phyloP scores from a whole-genome alignment of 2,113 vertebrate species.

The Xiphophorus couchianus region DNA sequence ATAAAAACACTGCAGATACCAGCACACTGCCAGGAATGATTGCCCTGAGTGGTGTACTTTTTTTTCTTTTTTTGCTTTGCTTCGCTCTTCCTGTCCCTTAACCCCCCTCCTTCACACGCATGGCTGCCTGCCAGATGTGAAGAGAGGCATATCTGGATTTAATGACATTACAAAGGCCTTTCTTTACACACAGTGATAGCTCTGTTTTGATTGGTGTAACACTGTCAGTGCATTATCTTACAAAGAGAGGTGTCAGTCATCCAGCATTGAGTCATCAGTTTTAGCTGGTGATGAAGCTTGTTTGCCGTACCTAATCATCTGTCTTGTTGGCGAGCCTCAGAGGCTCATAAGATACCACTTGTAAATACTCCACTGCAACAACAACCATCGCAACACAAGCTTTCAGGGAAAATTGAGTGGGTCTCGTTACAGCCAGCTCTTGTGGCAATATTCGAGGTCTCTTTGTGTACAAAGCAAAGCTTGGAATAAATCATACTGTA shows the following conservation, averaged over 20 bases:
- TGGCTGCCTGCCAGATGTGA: slow-evolving; percentile 98
- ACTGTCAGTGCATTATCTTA: slow-evolving; percentile 92
- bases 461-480: slow-evolving; percentile 73
- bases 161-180: slow-evolving; percentile 99
- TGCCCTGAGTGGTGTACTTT: slow-evolving; percentile 90
- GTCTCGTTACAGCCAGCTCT: slow-evolving; percentile 89
- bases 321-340: slow-evolving; percentile 92
- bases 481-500: slow-evolving; percentile 84
- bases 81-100: slow-evolving; percentile 70
- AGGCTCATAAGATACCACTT: slow-evolving; percentile 96
- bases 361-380: slow-evolving; percentile 91
- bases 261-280: slow-evolving; percentile 98
- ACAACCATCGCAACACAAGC: slow-evolving; percentile 92
- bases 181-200: slow-evolving; percentile 98
- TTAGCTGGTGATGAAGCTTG: slow-evolving; percentile 92
- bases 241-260: slow-evolving; percentile 98
- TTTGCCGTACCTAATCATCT: slow-evolving; percentile 98
- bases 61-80: slow-evolving; percentile 27
- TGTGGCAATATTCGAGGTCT: slow-evolving; percentile 90
- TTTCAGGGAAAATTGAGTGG: slow-evolving; percentile 93
- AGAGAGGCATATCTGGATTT: slow-evolving; percentile 95
- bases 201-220: slow-evolving; percentile 96
- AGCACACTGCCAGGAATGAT: slow-evolving; percentile 91
- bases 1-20: slow-evolving; percentile 84
- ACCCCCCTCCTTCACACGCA: slow-evolving; percentile 57